These are phyloP conservation scores for Orycteropus afer DNA, from an alignment of 2,113 vertebrate genomes.

Conservation along the genomic window DNA sequence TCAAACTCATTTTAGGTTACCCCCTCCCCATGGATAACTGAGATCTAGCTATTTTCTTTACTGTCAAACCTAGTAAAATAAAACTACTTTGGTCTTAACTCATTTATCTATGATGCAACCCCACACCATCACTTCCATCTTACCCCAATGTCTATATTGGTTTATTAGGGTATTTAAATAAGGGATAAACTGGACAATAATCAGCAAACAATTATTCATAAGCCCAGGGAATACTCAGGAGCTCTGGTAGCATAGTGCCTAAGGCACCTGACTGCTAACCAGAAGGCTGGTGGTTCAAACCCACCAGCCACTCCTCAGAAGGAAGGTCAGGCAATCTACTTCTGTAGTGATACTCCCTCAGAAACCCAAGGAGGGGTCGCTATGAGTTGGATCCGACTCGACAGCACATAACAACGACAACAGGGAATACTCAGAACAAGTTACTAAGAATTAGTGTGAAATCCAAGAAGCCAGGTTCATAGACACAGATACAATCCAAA, in stretches of 20 bases:
- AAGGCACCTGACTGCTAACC: too few species aligned
- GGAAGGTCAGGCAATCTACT: too few species aligned
- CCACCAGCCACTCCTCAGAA: too few species aligned
- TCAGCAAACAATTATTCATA: background rate
- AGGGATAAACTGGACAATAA: background rate
- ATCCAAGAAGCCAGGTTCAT: background rate
- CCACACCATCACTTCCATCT: background rate
- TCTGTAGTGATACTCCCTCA: too few species aligned
- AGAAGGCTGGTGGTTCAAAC: too few species aligned
- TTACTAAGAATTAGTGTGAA: background rate
- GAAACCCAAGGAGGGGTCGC: too few species aligned
- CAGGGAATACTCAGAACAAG: background rate
- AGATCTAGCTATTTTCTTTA: slow-evolving; percentile 14
- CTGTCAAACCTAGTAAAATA: background rate
- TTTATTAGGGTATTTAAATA: background rate
- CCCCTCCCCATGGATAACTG: background rate
- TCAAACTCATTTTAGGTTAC: background rate
- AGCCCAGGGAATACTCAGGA: too few species aligned
- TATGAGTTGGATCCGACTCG: too few species aligned
- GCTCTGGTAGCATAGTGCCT: too few species aligned
- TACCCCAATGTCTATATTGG: background rate
- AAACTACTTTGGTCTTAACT: background rate
- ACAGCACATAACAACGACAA: too few species aligned
- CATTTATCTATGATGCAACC: background rate
- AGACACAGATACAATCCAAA: background rate